Conservation (phyloP, 92 coral and sea anemone species). For the Chrysogorgia sp. region DNA sequence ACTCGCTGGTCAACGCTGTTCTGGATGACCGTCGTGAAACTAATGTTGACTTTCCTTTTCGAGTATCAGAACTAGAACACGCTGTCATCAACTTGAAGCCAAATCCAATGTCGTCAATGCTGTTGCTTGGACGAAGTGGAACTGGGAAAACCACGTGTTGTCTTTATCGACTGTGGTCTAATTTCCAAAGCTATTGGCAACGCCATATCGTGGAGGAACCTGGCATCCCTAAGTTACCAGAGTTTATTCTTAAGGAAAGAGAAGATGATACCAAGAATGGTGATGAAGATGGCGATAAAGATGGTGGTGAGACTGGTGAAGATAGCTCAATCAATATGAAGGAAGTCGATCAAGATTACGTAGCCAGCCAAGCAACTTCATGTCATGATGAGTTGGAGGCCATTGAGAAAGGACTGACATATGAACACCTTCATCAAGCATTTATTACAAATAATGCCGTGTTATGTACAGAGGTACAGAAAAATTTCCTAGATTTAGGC, state of each 20-base stretch:
- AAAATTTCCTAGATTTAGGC: constrained; percentile 83
- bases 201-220: constrained; percentile 78
- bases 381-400: not conserved
- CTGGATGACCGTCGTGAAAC: constrained; percentile 57
- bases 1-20: constrained; percentile 77
- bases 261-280: not conserved
- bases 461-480: constrained; percentile 91
- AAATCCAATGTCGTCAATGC: constrained; percentile 57
- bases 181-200: constrained; percentile 87
- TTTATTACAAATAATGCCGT: constrained; percentile 94
- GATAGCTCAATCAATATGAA: not conserved
- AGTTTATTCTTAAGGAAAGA: not conserved
- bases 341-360: not conserved
- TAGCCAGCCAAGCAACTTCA: not conserved
- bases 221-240: constrained; percentile 66
- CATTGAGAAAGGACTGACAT: constrained; percentile 10
- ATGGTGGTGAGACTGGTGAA: not conserved
- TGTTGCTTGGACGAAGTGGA: constrained; percentile 97
- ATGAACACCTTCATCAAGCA: constrained; percentile 89
- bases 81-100: constrained; percentile 88
- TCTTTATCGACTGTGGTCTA: constrained; percentile 89
- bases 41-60: constrained; percentile 86
- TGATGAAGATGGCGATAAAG: not conserved
- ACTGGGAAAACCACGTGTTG: constrained; percentile 99
- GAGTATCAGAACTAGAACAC: constrained; percentile 91